Conservation (phyloP, 2,113 vertebrate genomes). For the Pachypanchax playfairii region DNA sequence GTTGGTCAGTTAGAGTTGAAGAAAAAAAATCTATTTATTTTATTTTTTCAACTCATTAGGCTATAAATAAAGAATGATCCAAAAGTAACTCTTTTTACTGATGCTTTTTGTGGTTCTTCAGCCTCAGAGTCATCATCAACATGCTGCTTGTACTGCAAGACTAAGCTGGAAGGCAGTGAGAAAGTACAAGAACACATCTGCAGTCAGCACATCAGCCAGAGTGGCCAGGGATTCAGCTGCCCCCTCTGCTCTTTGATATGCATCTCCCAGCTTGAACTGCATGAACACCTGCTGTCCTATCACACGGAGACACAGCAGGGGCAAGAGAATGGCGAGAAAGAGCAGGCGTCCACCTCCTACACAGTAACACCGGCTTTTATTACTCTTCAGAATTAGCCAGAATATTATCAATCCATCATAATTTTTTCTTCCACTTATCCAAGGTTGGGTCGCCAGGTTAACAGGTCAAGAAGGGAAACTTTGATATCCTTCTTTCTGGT, state of each 20-base stretch:
- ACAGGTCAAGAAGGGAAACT: no score
- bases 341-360: conserved; percentile 68
- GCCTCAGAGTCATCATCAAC: conserved; percentile 29
- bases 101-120: no score
- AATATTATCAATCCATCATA: no score
- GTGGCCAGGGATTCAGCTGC: conserved; percentile 74
- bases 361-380: conserved; percentile 54
- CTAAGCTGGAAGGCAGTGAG: conserved; percentile 72
- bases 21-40: no score
- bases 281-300: conserved; percentile 79
- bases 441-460: no score
- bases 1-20: no score
- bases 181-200: conserved; percentile 82
- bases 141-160: conserved; percentile 75
- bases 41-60: no score
- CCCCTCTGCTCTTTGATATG: conserved; percentile 81
- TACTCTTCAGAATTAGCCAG: no score
- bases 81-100: no score
- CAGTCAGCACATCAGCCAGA: conserved; percentile 74
- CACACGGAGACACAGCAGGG: conserved; percentile 73
- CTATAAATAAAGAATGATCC: no score
- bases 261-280: conserved; percentile 78
- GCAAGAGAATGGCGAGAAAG: conserved; percentile 56
- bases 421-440: no score
- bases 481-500: no score